Evolutionary conservation across 2,113 vertebrate species (phyloP).

Genomic region (Stegastes partitus): DNA sequence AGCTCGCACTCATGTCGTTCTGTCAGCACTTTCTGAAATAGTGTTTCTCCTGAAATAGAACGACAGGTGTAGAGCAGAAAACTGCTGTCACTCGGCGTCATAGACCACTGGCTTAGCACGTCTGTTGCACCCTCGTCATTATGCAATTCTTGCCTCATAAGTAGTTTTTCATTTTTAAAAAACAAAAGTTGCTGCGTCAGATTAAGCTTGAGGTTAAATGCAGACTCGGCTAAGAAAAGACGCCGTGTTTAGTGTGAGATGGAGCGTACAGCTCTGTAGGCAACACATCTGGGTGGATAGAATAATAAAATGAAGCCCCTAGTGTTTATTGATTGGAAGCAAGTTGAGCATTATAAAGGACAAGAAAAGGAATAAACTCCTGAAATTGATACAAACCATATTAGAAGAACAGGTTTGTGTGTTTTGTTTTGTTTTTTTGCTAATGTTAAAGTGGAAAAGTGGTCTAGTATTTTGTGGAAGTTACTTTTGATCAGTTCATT

Average conservation of each 20-base stretch:
- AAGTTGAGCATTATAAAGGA: background rate
- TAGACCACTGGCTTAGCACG: background rate
- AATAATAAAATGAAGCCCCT: background rate
- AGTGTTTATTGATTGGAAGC: background rate
- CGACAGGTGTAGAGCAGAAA: slow-evolving; percentile 15
- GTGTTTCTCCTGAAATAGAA: slow-evolving; percentile 45
- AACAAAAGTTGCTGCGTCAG: background rate
- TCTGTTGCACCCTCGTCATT: slow-evolving; percentile 3
- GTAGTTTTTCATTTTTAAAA: background rate
- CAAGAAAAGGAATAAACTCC: background rate
- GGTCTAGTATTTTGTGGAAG: background rate
- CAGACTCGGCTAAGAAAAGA: background rate
- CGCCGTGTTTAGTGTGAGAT: background rate
- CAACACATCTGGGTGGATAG: background rate
- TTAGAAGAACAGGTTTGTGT: no score
- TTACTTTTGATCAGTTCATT: background rate
- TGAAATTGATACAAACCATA: no score
- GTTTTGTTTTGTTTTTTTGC: background rate
- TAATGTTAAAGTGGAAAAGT: background rate
- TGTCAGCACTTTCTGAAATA: slow-evolving; percentile 19
- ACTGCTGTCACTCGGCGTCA: slow-evolving; percentile 5
- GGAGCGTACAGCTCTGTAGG: background rate
- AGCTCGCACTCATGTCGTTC: background rate
- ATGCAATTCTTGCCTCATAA: background rate
- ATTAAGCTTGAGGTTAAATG: background rate